Base-by-base conservation (phyloP, 2,113 vertebrate genomes). In the Tyrannus savana region DNA sequence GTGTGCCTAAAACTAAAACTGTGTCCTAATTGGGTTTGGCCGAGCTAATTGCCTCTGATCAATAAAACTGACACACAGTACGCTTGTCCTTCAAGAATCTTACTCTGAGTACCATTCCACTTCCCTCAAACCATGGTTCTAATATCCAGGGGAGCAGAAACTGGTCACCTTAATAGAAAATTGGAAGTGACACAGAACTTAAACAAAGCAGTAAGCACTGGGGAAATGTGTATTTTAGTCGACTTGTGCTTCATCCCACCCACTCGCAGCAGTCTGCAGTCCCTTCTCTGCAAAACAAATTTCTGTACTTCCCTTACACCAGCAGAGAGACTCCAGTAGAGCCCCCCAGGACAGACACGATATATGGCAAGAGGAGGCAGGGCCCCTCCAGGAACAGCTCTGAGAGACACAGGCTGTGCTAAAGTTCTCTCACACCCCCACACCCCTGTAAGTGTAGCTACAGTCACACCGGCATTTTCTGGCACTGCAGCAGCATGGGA, bases 31-130 rank as follows among this genome's bases (percentile, higher is more conserved):
- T 96, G 89, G 69, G 72, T 96, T 85, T 91, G 77, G 68, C 77
- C 90, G 80, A 90, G 76, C 85, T 95, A 97, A 96, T 93, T 90
- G 74, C 55, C 66, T 95, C 81, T 93, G 87, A 95, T 94, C 96
- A 95, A 96, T 93, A 96, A 89, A 90, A 82, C 60, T 79, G 80
- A 92, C 87, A 85, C 35, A 89, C 12, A 63, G 44, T 79, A 74
- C 2, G 8, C 47, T 66, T 92, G 69, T 79, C 85, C 46, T 95
- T 95, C 88, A 95, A 89, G 50, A 75, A 60, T 76, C 78, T 76
- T 80, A 92, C 68, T 79, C 55, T 63, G 73, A n/a, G 58, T 89
- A 53, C 86, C 77, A 87, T 87, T 78, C n/a, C 31, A 49, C 71
- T 83, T 91, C 35, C 82, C 52, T 90, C 72, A 71, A 91, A 94